A percentile compares a stretch with the other conserved stretches of the same genome.
Evolutionary conservation across 2,888 invertebrate genomes (phyloP).

Genomic region (Drosophila lacicola): DNA sequence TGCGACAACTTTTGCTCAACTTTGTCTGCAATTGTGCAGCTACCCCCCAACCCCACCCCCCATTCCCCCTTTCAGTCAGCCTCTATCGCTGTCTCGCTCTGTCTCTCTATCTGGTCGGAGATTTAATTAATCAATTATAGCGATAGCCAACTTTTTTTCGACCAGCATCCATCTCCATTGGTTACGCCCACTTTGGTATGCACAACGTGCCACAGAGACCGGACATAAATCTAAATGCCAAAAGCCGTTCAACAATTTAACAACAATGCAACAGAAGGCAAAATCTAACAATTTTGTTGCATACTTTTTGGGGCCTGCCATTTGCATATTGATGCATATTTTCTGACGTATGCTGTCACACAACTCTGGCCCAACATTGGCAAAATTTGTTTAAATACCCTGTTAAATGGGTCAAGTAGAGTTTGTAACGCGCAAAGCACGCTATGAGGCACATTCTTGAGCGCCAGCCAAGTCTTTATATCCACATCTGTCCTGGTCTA

Average conservation of each 20-base stretch:
- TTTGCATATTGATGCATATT: conserved; percentile 55
- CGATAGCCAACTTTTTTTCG: conserved; percentile 64
- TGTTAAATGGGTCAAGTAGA: background rate
- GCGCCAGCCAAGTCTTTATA: too few species aligned
- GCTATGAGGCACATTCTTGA: too few species aligned
- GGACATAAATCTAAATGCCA: conserved; percentile 67
- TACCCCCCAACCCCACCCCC: conserved; percentile 3
- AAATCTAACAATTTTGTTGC: conserved; percentile 25
- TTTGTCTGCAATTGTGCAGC: conserved; percentile 56
- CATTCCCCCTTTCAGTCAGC: conserved; percentile 2
- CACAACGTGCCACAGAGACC: conserved; percentile 9
- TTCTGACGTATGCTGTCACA: conserved; percentile 20
- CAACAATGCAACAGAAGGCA: conserved; percentile 31
- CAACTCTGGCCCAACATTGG: background rate
- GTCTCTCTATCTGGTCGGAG: conserved; percentile 36
- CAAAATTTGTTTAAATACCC: conserved; percentile 1
- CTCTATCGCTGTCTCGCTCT: background rate
- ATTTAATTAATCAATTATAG: conserved; percentile 78
- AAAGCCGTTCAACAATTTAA: conserved; percentile 69
- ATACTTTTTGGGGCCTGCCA: conserved; percentile 40
- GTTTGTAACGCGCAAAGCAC: background rate
- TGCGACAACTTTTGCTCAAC: conserved; percentile 68
- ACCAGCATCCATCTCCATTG: conserved; percentile 38
- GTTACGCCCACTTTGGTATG: conserved; percentile 27
- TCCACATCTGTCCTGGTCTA: too few species aligned